Evolutionary conservation across 2,888 invertebrate genomes (phyloP).

Genomic region (Drosophila vallismaia): DNA sequence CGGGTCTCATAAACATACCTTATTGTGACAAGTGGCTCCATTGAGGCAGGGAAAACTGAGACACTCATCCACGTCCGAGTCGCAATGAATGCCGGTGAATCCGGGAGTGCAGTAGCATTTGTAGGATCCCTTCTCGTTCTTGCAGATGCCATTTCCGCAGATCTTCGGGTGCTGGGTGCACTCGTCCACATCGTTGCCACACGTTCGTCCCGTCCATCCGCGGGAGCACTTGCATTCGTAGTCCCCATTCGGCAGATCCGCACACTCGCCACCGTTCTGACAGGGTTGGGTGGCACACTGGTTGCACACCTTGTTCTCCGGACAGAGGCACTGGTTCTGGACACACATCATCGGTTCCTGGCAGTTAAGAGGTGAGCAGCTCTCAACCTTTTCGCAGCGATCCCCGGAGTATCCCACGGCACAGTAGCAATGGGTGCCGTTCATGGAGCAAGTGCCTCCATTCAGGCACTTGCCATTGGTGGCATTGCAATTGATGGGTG

Average conservation of each 20-base stretch:
- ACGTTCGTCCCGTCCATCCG: conserved; percentile 86
- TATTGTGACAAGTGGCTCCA: conserved; percentile 91
- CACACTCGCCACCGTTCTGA: conserved; percentile 87
- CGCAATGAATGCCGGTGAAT: conserved; percentile 92
- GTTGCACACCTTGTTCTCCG: conserved; percentile 84
- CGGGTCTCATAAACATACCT: conserved; percentile 80
- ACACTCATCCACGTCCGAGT: conserved; percentile 94
- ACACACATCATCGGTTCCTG: conserved; percentile 83
- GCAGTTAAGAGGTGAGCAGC: conserved; percentile 80
- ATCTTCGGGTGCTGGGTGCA: conserved; percentile 85
- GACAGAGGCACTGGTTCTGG: conserved; percentile 82
- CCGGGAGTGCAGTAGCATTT: conserved; percentile 95
- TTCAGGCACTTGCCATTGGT: conserved; percentile 82
- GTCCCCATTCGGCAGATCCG: conserved; percentile 85
- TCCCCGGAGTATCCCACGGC: conserved; percentile 81
- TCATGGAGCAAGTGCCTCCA: conserved; percentile 83
- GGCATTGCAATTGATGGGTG: conserved; percentile 72
- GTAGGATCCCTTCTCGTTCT: conserved; percentile 90
- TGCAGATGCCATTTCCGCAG: conserved; percentile 93
- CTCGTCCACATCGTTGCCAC: conserved; percentile 90
- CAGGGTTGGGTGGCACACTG: conserved; percentile 87
- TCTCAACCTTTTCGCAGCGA: conserved; percentile 82
- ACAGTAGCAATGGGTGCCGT: conserved; percentile 83
- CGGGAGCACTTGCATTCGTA: conserved; percentile 86
- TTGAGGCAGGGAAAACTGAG: conserved; percentile 93